Percentiles rank a stretch among this genome's conserved stretches.
These are phyloP conservation scores for Choristoneura fumiferana DNA, from an alignment of 1,140 invertebrate genomes.

Conservation along the genomic window DNA sequence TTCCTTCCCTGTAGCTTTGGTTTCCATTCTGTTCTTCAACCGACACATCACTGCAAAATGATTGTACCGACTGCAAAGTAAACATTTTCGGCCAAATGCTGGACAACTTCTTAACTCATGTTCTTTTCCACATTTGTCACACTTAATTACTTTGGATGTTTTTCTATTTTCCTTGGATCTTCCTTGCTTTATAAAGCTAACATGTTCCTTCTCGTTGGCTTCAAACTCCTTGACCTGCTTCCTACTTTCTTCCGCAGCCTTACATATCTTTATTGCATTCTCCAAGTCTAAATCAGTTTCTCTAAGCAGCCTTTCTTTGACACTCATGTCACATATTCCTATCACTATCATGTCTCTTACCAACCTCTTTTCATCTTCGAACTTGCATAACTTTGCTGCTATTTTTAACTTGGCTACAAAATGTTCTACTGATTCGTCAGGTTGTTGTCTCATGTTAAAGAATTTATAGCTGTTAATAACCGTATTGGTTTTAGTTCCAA, in stretches of 20 bases:
- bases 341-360: neutral
- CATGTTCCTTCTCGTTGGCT: too few species aligned
- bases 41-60: slow-evolving; percentile 1
- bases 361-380: neutral
- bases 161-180: too few species aligned
- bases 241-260: neutral
- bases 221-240: neutral
- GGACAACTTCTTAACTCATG: neutral
- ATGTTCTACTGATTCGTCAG: neutral
- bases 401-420: neutral
- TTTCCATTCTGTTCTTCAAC: neutral
- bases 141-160: neutral
- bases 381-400: neutral
- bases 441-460: neutral
- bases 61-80: neutral
- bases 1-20: too few species aligned
- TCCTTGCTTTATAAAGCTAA: too few species aligned
- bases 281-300: neutral
- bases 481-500: neutral
- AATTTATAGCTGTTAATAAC: neutral
- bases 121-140: neutral
- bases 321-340: neutral
- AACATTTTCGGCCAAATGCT: neutral
- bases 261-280: neutral
- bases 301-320: neutral